Conservation (phyloP, 2,888 invertebrate genomes). For the Eremobia ochroleuca region DNA sequence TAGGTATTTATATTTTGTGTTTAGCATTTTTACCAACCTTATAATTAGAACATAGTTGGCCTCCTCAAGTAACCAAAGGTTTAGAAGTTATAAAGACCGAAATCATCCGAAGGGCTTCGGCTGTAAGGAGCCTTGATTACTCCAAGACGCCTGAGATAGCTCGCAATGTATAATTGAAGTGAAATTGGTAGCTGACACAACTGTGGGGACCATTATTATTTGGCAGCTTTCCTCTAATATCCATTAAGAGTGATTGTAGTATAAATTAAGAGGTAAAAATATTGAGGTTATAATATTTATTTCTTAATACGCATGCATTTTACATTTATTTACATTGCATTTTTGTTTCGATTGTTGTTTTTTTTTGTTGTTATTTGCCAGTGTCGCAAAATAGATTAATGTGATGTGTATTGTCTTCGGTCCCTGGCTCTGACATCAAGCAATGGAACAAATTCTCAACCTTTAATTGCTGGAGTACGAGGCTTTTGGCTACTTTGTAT, state of each 20-base stretch:
- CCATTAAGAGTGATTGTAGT: not conserved
- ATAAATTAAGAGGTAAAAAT: not conserved
- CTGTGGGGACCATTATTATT: slow-evolving; percentile 13
- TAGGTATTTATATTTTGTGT: not conserved
- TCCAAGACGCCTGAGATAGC: slow-evolving; percentile 22
- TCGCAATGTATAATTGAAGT: slow-evolving; percentile 43
- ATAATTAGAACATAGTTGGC: not conserved
- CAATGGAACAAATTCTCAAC: not conserved
- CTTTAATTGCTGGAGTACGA: not conserved
- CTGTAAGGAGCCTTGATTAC: slow-evolving; percentile 25
- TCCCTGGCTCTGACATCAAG: not conserved
- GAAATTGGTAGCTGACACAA: slow-evolving; percentile 42
- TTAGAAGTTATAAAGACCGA: not conserved
- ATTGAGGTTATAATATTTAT: not conserved
- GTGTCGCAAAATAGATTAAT: too few species aligned
- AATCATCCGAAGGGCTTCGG: not conserved
- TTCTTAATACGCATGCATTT: too few species aligned
- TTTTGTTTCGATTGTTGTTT: not conserved
- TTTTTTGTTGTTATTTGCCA: not conserved
- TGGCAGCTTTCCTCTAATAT: not conserved
- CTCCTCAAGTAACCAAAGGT: not conserved
- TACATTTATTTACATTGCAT: not conserved
- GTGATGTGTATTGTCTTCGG: not conserved
- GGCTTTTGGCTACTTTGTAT: not conserved
- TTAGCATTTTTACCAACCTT: not conserved